phyloP scores from a whole-genome alignment of 2,113 vertebrate genomes.

The Tamias sibiricus region DNA sequence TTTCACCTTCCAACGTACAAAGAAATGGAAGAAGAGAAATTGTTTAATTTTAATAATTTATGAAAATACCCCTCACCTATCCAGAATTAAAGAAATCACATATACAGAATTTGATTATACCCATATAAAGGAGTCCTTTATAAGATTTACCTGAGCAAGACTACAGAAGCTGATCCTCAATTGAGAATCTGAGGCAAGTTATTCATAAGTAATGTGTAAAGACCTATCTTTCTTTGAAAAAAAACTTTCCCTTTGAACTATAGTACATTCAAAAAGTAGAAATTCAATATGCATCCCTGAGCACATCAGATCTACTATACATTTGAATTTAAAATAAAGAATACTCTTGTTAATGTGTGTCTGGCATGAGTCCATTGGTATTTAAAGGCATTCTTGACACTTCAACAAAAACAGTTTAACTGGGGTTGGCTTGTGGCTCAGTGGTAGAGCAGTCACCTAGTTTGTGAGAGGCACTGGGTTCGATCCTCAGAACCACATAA shows the following conservation, averaged over 20 bases:
- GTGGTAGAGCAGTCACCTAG: too few species aligned
- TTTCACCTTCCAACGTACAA: conserved; percentile 20
- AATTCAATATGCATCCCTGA: conserved; percentile 31
- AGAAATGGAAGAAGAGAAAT: conserved; percentile 3
- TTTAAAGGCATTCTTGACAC: conserved; percentile 67
- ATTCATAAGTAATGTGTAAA: conserved; percentile 57
- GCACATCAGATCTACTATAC: conserved; percentile 43
- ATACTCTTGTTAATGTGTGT: background rate
- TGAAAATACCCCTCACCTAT: background rate
- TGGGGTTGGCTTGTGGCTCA: too few species aligned
- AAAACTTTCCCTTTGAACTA: conserved; percentile 41
- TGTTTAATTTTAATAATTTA: conserved; percentile 49
- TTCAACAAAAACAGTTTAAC: conserved; percentile 41
- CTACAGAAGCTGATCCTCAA: conserved; percentile 54
- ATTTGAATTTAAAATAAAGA: conserved; percentile 67
- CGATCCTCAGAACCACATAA: too few species aligned
- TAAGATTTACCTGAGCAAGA: conserved; percentile 52
- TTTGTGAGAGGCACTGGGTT: too few species aligned
- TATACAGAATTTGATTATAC: conserved; percentile 34
- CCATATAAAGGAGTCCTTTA: conserved; percentile 25
- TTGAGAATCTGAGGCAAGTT: conserved; percentile 66
- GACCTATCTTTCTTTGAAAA: conserved; percentile 56
- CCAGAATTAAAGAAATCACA: background rate
- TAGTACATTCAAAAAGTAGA: conserved; percentile 64
- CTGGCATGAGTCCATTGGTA: conserved; percentile 63